Base-by-base conservation (phyloP, 1,140 invertebrate species). In the Drosophila ananassae region DNA sequence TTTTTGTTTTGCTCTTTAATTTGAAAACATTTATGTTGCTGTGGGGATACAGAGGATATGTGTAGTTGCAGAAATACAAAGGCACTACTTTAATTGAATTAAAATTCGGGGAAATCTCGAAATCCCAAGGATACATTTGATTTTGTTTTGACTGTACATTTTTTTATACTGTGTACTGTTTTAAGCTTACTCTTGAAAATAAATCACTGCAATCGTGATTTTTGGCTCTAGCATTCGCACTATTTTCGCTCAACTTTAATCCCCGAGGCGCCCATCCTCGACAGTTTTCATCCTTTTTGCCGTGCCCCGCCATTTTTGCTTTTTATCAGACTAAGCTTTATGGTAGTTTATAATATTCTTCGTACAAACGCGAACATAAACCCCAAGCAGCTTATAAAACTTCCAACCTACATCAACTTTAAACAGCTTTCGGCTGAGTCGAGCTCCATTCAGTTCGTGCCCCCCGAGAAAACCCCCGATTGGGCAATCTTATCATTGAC, bases 321-420 rank as follows among this genome's bases (percentile, higher is more conserved):
- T 6, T n/a, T 62, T 84, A 84, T 84, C 81, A 47, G 53, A 13
- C 62, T 84, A 69, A 84, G 80, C 80, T 84, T 84, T 77, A 84
- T 77, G 73, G 62, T 53, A 62, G 76, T 62, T 79, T 50, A 76
- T 79, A 72, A 71, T 71, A 67, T 60, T 69, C 50, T 71, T 59
- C 25, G 3, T 57, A 48, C 51, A 46, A 51, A 62, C 46, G 46
- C 24, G 24, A 48, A 44, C 50, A 61, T 24, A 55, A 71, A 50
- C 34, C 55, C 54, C 52, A 78, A 85, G 46, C 67, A 72, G 74
- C 78, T 85, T 85, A 87, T 72, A 69, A 73, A 77, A 89, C 75
- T 89, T 73, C 47, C 72, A 87, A 87, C 83, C 83, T 87, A 87
- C 83, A 77, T 87, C 83, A 87, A 87, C 84, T 76, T 77, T 66